These are phyloP conservation scores for Penaeus monodon DNA, from an alignment of 2,888 invertebrate genomes.

Conservation along the genomic window DNA sequence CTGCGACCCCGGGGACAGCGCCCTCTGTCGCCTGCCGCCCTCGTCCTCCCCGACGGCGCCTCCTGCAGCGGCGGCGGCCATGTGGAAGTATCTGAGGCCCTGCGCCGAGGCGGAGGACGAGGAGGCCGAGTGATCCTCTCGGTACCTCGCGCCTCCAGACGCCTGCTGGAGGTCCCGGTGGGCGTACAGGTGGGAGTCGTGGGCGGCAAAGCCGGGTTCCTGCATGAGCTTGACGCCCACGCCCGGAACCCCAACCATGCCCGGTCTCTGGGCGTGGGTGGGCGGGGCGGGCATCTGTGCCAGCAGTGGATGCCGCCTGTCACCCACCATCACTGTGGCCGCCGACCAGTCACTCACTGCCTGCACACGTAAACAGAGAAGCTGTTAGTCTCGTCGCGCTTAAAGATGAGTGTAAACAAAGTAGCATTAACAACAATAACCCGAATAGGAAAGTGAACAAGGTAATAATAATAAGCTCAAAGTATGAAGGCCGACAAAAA, in stretches of 20 bases:
- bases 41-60: slow-evolving; percentile 16
- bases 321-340: slow-evolving; percentile 43
- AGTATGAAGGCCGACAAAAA: too few species aligned
- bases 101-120: background rate
- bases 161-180: slow-evolving; percentile 24
- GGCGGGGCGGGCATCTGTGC: slow-evolving; percentile 42
- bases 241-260: slow-evolving; percentile 48
- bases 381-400: too few species aligned
- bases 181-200: slow-evolving; percentile 56
- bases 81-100: background rate
- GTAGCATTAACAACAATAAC: too few species aligned
- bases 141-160: slow-evolving; percentile 6
- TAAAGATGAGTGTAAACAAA: too few species aligned
- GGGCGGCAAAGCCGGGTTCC: slow-evolving; percentile 59
- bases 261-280: slow-evolving; percentile 36
- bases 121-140: slow-evolving; percentile 11
- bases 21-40: slow-evolving; percentile 39
- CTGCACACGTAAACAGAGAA: slow-evolving; percentile 21
- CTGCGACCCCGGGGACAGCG: slow-evolving; percentile 46
- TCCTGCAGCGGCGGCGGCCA: background rate
- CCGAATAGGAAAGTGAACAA: too few species aligned
- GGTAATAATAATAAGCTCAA: too few species aligned
- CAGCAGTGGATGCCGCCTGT: slow-evolving; percentile 53
- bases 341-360: slow-evolving; percentile 49
- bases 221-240: slow-evolving; percentile 61